phyloP scores from a whole-genome alignment of 2,888 invertebrate genomes.

The Agrotis puta region DNA sequence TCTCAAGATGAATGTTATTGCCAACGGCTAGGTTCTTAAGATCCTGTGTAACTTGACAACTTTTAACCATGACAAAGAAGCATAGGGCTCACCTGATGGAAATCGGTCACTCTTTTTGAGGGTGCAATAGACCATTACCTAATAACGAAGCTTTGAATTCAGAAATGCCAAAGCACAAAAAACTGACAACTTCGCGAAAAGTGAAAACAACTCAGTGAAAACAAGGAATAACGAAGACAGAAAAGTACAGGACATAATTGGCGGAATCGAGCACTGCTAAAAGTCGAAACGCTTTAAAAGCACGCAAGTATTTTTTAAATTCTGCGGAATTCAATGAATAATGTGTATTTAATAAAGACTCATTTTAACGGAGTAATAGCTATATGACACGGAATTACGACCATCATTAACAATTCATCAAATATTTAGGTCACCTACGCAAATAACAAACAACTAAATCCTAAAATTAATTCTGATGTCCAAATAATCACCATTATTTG shows the following conservation, averaged over 20 bases:
- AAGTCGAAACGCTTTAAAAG: neutral
- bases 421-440: neutral
- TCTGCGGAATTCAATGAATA: neutral
- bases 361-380: neutral
- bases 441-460: neutral
- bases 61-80: too few species aligned
- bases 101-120: too few species aligned
- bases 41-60: neutral
- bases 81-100: too few species aligned
- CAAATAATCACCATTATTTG: conserved; percentile 41
- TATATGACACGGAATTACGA: neutral
- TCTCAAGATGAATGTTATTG: neutral
- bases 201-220: neutral
- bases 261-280: neutral
- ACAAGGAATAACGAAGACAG: neutral
- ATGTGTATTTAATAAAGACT: neutral
- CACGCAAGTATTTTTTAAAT: neutral
- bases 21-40: too few species aligned
- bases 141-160: too few species aligned
- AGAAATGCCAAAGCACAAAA: too few species aligned
- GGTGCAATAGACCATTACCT: too few species aligned
- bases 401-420: neutral
- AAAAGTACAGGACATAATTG: neutral
- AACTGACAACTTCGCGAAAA: too few species aligned
- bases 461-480: conserved; percentile 29